phyloP scores from a whole-genome alignment of 2,797 vertebrate genomes.

The Geotria australis region DNA sequence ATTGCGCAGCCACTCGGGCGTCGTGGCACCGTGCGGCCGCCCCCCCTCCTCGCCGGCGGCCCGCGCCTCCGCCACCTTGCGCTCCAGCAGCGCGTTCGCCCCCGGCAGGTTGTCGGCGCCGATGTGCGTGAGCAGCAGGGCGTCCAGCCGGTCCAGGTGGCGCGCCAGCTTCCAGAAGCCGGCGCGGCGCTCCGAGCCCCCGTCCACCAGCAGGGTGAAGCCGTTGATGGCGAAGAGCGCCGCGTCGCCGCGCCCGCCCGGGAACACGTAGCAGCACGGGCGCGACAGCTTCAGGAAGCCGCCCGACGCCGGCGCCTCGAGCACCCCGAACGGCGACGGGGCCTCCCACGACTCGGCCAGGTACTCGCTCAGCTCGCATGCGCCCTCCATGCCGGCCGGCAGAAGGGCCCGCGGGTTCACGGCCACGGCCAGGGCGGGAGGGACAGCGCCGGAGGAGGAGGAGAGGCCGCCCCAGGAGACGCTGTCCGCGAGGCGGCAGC shows the following conservation, averaged over 20 bases:
- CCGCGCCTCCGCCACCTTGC: constrained; percentile 61
- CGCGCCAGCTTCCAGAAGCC: constrained; percentile 98
- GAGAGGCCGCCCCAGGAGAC: constrained; percentile 52
- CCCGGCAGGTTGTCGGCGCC: constrained; percentile 88
- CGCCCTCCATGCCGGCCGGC: constrained; percentile 66
- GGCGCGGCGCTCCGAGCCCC: constrained; percentile 70
- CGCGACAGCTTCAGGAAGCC: constrained; percentile 92
- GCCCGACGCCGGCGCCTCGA: constrained; percentile 80
- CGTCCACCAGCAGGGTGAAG: constrained; percentile 89
- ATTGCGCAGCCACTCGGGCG: constrained; percentile 83
- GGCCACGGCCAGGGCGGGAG: neutral
- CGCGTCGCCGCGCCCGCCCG: constrained; percentile 78
- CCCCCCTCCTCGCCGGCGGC: constrained; percentile 32
- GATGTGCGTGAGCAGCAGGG: constrained; percentile 76
- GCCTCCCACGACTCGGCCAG: constrained; percentile 78
- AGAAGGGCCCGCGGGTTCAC: constrained; percentile 48
- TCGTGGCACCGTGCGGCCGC: constrained; percentile 43
- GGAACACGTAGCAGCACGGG: constrained; percentile 96
- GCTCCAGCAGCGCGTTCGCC: constrained; percentile 77
- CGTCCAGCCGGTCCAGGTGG: constrained; percentile 84
- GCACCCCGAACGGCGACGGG: constrained; percentile 68
- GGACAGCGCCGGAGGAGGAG: neutral
- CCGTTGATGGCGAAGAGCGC: constrained; percentile 91
- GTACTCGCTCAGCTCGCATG: constrained; percentile 68
- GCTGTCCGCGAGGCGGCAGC: constrained; percentile 28